phyloP scores from a whole-genome alignment of 2,888 invertebrate genomes.

The Catocala fraxini region DNA sequence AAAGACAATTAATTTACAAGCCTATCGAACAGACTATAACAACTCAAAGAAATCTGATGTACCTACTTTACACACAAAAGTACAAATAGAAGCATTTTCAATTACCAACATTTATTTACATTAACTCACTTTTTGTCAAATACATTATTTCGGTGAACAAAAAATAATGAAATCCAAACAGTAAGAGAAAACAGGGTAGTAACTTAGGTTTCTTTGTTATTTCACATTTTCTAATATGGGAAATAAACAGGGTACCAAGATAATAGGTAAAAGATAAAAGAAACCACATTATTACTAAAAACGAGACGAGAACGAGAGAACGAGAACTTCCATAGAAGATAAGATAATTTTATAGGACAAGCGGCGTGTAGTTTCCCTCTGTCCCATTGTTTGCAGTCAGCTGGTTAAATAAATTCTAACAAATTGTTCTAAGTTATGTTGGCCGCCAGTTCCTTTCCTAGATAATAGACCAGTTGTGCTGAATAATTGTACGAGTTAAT shows the following conservation, averaged over 20 bases:
- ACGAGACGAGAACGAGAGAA: constrained; percentile 43
- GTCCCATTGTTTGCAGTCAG: constrained; percentile 6
- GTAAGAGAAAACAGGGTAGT: not conserved
- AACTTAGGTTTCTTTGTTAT: not conserved
- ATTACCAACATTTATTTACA: no score
- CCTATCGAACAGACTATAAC: no score
- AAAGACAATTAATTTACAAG: no score
- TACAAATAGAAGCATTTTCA: no score
- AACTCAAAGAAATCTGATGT: no score
- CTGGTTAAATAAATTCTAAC: constrained; percentile 10
- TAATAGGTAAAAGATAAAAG: constrained; percentile 57
- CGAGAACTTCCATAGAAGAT: constrained; percentile 33
- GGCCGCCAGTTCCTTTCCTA: no score
- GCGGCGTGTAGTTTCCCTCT: not conserved
- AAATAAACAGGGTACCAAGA: constrained; percentile 49
- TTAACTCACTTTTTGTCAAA: no score
- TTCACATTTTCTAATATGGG: constrained; percentile 39
- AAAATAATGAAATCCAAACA: not conserved
- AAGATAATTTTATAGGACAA: constrained; percentile 40
- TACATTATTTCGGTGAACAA: no score
- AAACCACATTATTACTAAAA: constrained; percentile 48
- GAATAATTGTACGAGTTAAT: no score
- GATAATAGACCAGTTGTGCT: no score
- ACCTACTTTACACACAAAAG: no score
- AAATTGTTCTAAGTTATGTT: constrained; percentile 6